These are phyloP conservation scores for Lucilia sericata DNA, from an alignment of 1,140 invertebrate genomes.

Conservation along the genomic window DNA sequence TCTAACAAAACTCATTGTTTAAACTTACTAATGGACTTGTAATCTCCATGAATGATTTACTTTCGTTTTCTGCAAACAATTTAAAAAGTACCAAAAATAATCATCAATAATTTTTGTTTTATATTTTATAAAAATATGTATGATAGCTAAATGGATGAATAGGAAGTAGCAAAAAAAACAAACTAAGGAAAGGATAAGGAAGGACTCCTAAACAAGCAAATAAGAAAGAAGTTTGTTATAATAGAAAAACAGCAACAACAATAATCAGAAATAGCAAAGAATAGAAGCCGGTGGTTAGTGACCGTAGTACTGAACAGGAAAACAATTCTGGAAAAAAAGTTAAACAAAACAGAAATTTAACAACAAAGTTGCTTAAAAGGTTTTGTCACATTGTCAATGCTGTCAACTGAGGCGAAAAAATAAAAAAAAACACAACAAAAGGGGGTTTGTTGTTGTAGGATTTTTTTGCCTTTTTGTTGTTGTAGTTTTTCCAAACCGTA, in stretches of 20 bases:
- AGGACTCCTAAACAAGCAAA: neutral
- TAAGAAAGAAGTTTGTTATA: neutral
- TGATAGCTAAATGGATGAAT: slow-evolving; percentile 5
- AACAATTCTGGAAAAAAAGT: neutral
- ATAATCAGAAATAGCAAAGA: neutral
- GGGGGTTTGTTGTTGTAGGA: slow-evolving; percentile 7
- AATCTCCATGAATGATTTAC: neutral
- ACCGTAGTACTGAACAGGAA: neutral
- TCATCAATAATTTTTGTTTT: slow-evolving; percentile 3
- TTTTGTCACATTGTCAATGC: slow-evolving; percentile 24
- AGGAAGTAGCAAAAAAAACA: neutral
- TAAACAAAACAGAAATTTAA: neutral
- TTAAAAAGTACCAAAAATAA: neutral
- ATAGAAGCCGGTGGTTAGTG: neutral
- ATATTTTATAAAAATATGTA: neutral
- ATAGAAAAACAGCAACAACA: neutral
- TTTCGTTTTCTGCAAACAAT: too few species aligned
- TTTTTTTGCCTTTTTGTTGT: slow-evolving; percentile 1
- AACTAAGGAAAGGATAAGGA: neutral
- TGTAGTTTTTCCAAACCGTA: neutral
- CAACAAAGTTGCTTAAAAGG: slow-evolving; percentile 23
- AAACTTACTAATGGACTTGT: neutral
- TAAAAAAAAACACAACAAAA: neutral
- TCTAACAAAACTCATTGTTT: neutral
- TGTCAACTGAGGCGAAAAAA: slow-evolving; percentile 23